phyloP scores from a whole-genome alignment of 2,113 vertebrate species.

The Microcebus lehilahytsara region DNA sequence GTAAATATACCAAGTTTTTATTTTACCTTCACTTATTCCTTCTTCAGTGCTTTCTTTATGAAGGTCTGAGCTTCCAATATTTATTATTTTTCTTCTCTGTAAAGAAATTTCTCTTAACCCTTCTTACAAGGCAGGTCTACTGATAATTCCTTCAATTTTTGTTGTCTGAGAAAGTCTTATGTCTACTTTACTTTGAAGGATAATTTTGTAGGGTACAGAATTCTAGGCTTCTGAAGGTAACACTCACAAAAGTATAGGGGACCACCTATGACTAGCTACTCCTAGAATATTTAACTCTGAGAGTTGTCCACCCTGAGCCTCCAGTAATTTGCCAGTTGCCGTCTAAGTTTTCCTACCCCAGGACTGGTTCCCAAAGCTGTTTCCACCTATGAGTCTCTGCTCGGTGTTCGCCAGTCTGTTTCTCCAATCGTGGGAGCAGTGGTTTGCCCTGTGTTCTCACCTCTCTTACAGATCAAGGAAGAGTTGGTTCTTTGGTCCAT shows the following conservation, averaged over 20 bases:
- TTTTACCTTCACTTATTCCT: not conserved
- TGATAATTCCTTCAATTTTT: not conserved
- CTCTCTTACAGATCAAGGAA: not conserved
- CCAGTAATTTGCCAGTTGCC: not conserved
- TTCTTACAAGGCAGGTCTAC: not conserved
- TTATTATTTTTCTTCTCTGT: not conserved
- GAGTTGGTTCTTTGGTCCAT: not conserved
- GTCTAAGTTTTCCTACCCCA: not conserved
- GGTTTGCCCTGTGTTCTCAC: not conserved
- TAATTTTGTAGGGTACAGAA: not conserved
- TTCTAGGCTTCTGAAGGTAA: not conserved
- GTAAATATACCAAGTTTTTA: not conserved
- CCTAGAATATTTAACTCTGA: not conserved
- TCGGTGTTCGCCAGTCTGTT: not conserved
- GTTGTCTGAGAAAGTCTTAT: not conserved
- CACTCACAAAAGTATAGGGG: not conserved
- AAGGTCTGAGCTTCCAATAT: not conserved
- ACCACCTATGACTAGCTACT: not conserved
- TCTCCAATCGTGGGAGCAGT: not conserved
- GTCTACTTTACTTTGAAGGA: not conserved
- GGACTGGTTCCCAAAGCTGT: not conserved
- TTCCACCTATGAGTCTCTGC: not conserved
- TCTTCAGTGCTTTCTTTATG: not conserved
- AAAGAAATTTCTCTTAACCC: not conserved
- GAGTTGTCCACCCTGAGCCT: not conserved